Conservation (phyloP, 2,113 vertebrate species). For the Pelobates fuscus region DNA sequence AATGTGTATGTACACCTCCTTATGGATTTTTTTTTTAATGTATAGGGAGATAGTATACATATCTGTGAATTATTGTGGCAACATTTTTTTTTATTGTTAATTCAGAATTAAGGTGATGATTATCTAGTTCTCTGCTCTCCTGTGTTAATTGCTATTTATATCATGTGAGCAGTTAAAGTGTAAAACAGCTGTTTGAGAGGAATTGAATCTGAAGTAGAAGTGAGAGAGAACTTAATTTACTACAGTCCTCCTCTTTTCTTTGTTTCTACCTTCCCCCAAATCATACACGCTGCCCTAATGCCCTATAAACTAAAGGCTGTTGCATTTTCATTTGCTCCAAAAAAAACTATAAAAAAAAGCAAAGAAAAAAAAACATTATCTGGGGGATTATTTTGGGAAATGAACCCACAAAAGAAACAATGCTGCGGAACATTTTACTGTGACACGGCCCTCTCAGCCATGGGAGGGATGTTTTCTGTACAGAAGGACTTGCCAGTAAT, state of each 20-base stretch:
- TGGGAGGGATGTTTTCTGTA: not conserved
- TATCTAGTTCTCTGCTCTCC: no score
- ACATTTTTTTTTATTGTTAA: no score
- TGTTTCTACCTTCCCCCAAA: not conserved
- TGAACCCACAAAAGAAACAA: conserved; percentile 1
- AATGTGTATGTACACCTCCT: not conserved
- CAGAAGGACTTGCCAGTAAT: not conserved
- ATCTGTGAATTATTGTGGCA: not conserved
- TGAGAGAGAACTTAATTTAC: not conserved
- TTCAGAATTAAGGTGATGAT: no score
- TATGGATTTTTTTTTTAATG: not conserved
- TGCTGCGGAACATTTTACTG: conserved; percentile 34
- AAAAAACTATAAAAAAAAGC: no score
- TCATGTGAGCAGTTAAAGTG: no score
- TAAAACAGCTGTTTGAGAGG: no score
- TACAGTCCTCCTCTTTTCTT: not conserved
- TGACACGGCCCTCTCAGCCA: conserved; percentile 15
- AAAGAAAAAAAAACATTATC: not conserved
- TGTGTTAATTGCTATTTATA: no score
- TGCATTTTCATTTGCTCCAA: not conserved
- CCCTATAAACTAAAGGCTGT: not conserved
- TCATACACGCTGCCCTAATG: not conserved
- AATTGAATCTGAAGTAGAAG: no score
- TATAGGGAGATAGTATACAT: not conserved
- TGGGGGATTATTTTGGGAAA: not conserved